These are phyloP conservation scores for Schizaphis graminum DNA, from an alignment of 2,888 invertebrate species.

Conservation along the genomic window DNA sequence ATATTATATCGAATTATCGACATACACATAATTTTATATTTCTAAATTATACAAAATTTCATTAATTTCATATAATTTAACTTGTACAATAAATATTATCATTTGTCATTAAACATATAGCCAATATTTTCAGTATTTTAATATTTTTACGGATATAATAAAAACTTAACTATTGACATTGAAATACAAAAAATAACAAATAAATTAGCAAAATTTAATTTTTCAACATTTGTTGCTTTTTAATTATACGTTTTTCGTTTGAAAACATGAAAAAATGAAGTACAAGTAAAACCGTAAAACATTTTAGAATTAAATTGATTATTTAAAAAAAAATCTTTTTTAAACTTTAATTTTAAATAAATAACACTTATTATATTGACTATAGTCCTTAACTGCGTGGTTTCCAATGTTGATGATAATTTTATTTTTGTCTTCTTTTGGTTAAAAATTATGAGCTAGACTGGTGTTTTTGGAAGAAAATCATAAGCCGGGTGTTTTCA, in stretches of 20 bases:
- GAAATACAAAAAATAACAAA: neutral
- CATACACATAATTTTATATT: neutral
- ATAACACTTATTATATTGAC: too few relatives aligned
- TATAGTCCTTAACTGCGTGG: too few relatives aligned
- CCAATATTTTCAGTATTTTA: neutral
- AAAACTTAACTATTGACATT: neutral
- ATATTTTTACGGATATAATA: neutral
- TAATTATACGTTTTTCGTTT: neutral
- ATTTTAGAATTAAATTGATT: too few relatives aligned
- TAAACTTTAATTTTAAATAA: too few relatives aligned
- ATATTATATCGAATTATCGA: neutral
- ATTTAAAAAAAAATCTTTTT: too few relatives aligned
- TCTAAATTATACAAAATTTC: neutral
- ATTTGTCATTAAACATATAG: neutral
- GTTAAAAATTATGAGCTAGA: too few relatives aligned
- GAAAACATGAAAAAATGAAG: too few relatives aligned
- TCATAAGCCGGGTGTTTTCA: too few relatives aligned
- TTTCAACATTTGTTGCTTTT: neutral
- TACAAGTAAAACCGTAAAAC: too few relatives aligned
- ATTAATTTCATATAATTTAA: neutral
- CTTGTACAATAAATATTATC: neutral
- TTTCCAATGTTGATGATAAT: too few relatives aligned
- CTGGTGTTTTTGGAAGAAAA: too few relatives aligned
- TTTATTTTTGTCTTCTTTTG: too few relatives aligned
- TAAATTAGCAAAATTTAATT: neutral